Base-by-base conservation (phyloP, 2,797 vertebrate species). In the Macroramphosus scolopax region DNA sequence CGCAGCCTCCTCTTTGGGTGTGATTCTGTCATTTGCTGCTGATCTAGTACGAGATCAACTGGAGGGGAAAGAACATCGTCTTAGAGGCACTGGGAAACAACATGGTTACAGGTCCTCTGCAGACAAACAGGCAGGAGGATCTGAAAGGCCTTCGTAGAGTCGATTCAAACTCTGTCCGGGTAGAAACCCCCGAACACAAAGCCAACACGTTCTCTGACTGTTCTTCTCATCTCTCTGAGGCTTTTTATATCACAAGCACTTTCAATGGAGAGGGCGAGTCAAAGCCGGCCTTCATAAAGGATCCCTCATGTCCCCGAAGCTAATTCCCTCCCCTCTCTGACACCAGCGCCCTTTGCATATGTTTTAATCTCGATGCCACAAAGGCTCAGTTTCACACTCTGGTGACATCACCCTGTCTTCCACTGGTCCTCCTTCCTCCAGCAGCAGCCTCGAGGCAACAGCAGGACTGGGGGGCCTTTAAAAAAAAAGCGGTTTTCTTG, bases 261-360 rank as follows among this genome's bases (percentile, higher is more conserved):
- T 62, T 72, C 14, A 1, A 55, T 47, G 54, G 64, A 71, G 49
- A 46, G 44, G n/a, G n/a, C n/a, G n/a, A 64, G 68, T 62, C 48
- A 63, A 75, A 73, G 72, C 54, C 16, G 9, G 34, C 25, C 49
- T 59, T 59, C 64, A 72, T 61, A 63, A 78, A 82, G 69, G 44
- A 77, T 74, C 73, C 64, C 67, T 76, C 56, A 40, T 34, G 46
- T 67, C 61, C 41, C 51, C 32, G n/a, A 49, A 72, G 70, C 78
- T 77, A 83, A 86, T 84, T 75, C 76, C 46, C 49, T 51, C 49
- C 67, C 57, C 58, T 81, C 62, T 77, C 42, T 72, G 57, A 71
- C 72, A 70, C 40, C 1, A 46, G 40, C 31, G 55, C 38, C 40
- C 43, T 61, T 45, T 51, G 51, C 58, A 58, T 63, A 57, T 30